These are phyloP conservation scores for Luidia sarsii DNA, from an alignment of 53 echinoderm and acorn worm genomes.

Conservation along the genomic window DNA sequence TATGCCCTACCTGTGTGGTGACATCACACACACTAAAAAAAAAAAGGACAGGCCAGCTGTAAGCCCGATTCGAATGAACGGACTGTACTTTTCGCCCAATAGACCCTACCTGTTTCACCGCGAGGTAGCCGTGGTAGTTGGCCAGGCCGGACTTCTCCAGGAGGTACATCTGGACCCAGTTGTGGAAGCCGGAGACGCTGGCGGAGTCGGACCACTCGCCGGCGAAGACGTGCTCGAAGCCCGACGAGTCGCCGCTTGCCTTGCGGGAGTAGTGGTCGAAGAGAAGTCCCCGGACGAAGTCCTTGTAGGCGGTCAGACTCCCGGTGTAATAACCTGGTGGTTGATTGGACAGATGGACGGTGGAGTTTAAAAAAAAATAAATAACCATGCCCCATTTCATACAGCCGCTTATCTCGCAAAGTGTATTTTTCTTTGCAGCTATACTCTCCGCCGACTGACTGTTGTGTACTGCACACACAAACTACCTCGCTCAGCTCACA, in stretches of 20 bases:
- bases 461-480: too few species aligned
- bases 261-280: constrained; percentile 69
- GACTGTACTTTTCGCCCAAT: too few species aligned
- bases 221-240: constrained; percentile 84
- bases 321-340: constrained; percentile 30
- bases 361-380: too few species aligned
- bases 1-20: not conserved
- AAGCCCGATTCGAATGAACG: not conserved
- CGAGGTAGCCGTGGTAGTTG: constrained; percentile 80
- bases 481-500: too few species aligned
- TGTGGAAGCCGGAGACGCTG: constrained; percentile 82
- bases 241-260: constrained; percentile 65
- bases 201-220: constrained; percentile 73
- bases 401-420: too few species aligned
- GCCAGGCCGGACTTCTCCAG: constrained; percentile 60
- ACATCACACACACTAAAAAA: not conserved
- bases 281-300: constrained; percentile 26
- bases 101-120: constrained; percentile 52
- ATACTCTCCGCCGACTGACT: too few species aligned
- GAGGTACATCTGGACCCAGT: constrained; percentile 76
- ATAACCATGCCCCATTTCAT: too few species aligned
- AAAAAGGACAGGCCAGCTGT: not conserved
- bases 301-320: constrained; percentile 23
- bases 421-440: too few species aligned
- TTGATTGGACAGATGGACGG: too few species aligned